Conservation (phyloP, 1,140 invertebrate species). For the Paraescarpia echinospica region DNA sequence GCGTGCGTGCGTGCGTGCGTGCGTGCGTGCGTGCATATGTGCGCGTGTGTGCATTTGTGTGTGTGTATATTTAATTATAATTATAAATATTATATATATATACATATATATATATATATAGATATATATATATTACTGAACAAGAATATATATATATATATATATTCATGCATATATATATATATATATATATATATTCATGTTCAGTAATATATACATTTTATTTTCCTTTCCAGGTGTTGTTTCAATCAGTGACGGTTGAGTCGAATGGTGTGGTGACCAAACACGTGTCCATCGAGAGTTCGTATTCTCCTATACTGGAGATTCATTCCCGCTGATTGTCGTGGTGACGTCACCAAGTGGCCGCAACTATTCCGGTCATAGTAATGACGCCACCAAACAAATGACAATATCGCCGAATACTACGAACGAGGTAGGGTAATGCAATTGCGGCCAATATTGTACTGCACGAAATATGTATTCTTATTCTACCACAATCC, state of each 20-base stretch:
- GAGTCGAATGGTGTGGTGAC: background rate
- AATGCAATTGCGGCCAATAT: background rate
- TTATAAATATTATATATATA: no score
- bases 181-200: no score
- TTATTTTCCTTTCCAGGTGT: background rate
- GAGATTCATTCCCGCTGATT: background rate
- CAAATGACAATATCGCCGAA: background rate
- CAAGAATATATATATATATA: no score
- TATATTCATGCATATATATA: no score
- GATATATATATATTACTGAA: no score
- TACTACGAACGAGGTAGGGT: background rate
- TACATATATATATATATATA: no score
- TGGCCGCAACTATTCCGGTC: background rate
- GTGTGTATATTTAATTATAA: background rate
- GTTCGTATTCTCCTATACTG: background rate
- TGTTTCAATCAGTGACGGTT: background rate
- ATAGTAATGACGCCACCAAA: background rate
- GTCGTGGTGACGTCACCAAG: background rate
- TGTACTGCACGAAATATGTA: background rate
- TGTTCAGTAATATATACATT: background rate
- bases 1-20: constrained; percentile 2
- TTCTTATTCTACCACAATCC: background rate
- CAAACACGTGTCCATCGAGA: background rate
- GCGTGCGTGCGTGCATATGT: constrained; percentile 7
- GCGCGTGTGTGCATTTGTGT: background rate